Evolutionary conservation across 2,113 vertebrate species (phyloP).

Genomic region (Helogale parvula): DNA sequence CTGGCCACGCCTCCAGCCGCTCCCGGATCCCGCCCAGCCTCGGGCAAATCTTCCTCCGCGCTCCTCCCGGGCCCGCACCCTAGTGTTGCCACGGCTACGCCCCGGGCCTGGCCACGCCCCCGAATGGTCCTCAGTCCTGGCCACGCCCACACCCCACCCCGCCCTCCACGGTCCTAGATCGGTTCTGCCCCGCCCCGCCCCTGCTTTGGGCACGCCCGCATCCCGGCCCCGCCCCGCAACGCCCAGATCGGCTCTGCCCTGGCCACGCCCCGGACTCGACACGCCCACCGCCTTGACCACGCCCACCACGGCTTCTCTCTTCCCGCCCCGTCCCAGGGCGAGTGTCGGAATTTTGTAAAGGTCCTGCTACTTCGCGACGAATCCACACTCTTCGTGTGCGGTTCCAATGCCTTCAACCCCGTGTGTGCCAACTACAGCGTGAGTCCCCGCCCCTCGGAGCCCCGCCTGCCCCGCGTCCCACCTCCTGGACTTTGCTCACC

Average conservation of each 20-base stretch:
- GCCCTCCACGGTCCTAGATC: neutral
- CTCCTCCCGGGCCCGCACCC: neutral
- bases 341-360: conserved; percentile 97
- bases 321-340: conserved; percentile 86
- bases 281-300: neutral
- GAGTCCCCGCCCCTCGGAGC: conserved; percentile 80
- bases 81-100: conserved; percentile 25
- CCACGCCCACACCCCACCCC: neutral
- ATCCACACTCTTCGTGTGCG: conserved; percentile 93
- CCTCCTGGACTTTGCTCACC: neutral
- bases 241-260: neutral
- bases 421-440: conserved; percentile 97
- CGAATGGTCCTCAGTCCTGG: neutral
- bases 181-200: neutral
- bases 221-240: no score
- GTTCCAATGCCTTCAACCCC: conserved; percentile 98
- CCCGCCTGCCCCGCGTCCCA: conserved; percentile 10
- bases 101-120: neutral
- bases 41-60: no score
- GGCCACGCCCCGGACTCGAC: neutral
- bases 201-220: no score
- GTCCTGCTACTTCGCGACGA: conserved; percentile 92
- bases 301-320: fast-evolving
- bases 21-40: neutral
- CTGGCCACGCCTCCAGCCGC: neutral